Base-by-base conservation (phyloP, 1,140 invertebrate species). In the Bathynomus jamesi region DNA sequence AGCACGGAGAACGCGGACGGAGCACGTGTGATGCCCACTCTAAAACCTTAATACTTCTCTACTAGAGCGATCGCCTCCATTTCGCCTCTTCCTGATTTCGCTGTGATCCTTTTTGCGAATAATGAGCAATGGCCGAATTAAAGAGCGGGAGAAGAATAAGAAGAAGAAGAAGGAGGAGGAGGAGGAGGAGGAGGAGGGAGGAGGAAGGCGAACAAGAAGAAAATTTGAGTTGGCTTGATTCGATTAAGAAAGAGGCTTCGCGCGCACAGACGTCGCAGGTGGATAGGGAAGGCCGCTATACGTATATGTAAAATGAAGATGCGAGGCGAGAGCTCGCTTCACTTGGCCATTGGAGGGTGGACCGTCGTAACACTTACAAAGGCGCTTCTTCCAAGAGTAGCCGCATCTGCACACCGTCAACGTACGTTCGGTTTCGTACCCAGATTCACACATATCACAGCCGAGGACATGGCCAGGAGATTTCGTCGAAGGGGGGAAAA, bases 401-500 rank as follows among this genome's bases (percentile, higher is more conserved):
- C 75, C 75, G 61, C 75, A 76, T 65, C 69, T 30, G 60, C 75
- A 76, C 61, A 76, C 75, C 4, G 75, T 76, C 65, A 76, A 61
- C 29, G 75, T 76, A 30, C 75, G 69, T 73, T 76, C 75, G 28
- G 75, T 76, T 28, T 76, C 75, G 64, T 76, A 76, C 31, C 75
- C 75, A 30, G 71, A 73, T 65, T 76, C 75, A 62, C 75, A 76
- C 71, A 76, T 70, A 61, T 76, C 75, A 76, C 75, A 76, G 64
- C 68, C 75, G 61, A 68, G 60, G 30, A 69, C 70, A 24, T 64
- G 64, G 30, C 71, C 63, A 68, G 60, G 64, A 24, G 68, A 66
- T 61, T 32, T 65, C 70, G 28, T 61, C 31, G 71, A 31, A 64
- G 68, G 65, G 61, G 75, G 67, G 53, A 40, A 76, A 64, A 70